Conservation (phyloP, 2,113 vertebrate genomes). For the Podarcis muralis region DNA sequence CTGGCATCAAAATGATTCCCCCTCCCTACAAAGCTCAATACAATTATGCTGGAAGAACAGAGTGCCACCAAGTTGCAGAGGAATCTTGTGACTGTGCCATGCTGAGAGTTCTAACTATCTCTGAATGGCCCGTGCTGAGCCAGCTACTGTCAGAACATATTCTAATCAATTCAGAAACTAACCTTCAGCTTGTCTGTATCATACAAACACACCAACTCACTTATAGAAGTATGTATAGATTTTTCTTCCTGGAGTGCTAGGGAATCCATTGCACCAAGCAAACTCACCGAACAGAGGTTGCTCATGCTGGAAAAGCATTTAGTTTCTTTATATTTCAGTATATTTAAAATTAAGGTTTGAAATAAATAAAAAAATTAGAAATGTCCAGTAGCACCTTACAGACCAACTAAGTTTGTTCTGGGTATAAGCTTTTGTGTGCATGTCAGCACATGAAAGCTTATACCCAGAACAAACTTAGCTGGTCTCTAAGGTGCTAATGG, state of each 20-base stretch:
- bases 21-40: neutral
- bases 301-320: neutral
- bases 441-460: no score
- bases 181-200: constrained; percentile 7
- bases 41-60: constrained; percentile 11
- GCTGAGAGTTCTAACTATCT: neutral
- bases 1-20: constrained; percentile 12
- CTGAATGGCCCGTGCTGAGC: constrained; percentile 5
- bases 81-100: constrained; percentile 8
- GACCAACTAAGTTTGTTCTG: no score
- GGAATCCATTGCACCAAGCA: neutral
- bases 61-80: neutral
- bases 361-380: no score
- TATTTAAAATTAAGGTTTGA: no score
- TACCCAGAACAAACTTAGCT: no score
- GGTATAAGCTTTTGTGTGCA: no score
- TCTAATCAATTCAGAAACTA: constrained; percentile 26
- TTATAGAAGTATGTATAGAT: neutral
- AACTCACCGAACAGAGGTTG: neutral
- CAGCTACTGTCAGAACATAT: neutral
- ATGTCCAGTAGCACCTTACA: no score
- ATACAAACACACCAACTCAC: neutral
- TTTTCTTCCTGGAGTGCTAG: neutral
- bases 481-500: no score
- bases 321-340: no score